Base-by-base conservation (phyloP, 2,888 invertebrate species). In the Itoplectis maculator region DNA sequence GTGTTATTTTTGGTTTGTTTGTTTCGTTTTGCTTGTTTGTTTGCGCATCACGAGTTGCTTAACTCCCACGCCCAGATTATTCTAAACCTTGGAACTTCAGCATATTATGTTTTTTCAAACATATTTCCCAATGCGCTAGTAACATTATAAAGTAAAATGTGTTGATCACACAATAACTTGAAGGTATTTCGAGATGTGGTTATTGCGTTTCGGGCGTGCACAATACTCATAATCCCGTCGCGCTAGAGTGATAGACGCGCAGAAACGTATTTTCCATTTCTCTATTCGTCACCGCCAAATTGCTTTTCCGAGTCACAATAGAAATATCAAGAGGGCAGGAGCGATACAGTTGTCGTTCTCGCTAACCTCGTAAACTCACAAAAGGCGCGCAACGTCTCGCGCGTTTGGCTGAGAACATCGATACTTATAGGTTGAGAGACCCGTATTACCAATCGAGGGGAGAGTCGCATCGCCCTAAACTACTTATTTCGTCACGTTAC, bases 181-280 rank as follows among this genome's bases (percentile, higher is more conserved):
- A 47, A 2, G n/a, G 47, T n/a, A 47, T 47, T 47, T 47, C 6
- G 7, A 47, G 15, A 47, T 5, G 7, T 47, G 3, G 47, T 15
- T 47, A 47, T n/a, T 5, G 47, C 47, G n/a, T 47, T 15, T 6
- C n/a, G 15, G 47, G 13, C 11, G 15, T 47, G 11, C 11, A 11
- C 47, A 15, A 4, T 47, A 47, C 7, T 47, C n/a, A 47, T 47
- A 47, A n/a, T 47, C 15, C 5, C 2, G 15, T 47, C 15, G 15
- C 47, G 15, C 47, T 6, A 47, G 47, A 13, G 47, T n/a, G 15
- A 47, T n/a, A 47, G 47, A n/a, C n/a, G 15, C 7, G 15, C 47
- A n/a, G 47, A 47, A 47, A 47, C 47, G 47, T 47, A 47, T 18
- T 47, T 47, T 15, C 47, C 15, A 47, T 47, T 47, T 47, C 47